These are phyloP conservation scores for Potamarius usumacintae DNA, from an alignment of 2,113 vertebrate species.

Conservation along the genomic window DNA sequence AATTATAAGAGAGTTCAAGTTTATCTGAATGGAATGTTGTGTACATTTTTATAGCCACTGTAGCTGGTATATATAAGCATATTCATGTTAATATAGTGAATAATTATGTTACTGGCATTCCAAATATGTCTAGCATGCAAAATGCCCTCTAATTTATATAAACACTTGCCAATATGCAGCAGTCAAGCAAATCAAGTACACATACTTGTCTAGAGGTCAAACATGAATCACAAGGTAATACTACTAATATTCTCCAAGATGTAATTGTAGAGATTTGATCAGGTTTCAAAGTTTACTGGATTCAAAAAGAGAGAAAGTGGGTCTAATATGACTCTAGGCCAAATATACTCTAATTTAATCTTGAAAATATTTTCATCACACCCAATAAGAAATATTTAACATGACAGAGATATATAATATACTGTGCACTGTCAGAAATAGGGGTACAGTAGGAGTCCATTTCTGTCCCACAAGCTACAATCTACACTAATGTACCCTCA, in stretches of 20 bases:
- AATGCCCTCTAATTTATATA: not conserved
- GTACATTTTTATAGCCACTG: not conserved
- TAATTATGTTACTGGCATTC: not conserved
- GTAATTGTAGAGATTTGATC: not conserved
- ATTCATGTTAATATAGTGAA: too few species aligned
- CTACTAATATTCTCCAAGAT: not conserved
- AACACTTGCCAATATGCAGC: not conserved
- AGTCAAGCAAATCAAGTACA: not conserved
- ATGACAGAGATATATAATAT: not conserved
- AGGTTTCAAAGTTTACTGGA: not conserved
- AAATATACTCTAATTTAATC: not conserved
- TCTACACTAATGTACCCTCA: too few species aligned
- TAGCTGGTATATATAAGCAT: not conserved
- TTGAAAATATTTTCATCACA: not conserved
- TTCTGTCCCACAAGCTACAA: too few species aligned
- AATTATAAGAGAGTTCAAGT: not conserved
- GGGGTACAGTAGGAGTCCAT: too few species aligned
- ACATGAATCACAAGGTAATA: not conserved
- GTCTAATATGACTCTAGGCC: not conserved
- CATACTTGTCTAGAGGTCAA: not conserved
- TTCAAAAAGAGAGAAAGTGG: not conserved
- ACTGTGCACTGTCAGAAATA: too few species aligned
- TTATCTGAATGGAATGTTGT: not conserved
- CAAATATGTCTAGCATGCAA: not conserved
- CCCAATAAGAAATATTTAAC: not conserved